These are phyloP conservation scores for Threskiornis aethiopicus DNA, from an alignment of 2,797 vertebrate genomes.

Conservation along the genomic window DNA sequence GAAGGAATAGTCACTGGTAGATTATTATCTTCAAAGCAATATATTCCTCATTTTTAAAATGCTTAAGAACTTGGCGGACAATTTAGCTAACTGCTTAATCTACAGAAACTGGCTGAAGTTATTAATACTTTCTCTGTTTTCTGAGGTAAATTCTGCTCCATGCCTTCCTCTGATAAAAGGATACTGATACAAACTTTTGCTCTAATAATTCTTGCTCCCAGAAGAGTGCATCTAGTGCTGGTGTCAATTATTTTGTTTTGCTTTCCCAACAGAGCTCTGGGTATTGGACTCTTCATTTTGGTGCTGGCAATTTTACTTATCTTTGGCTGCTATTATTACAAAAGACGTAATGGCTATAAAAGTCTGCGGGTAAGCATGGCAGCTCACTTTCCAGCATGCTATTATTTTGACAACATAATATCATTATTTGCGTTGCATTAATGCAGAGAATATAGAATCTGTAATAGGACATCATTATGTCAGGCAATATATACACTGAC, in stretches of 20 bases:
- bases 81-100: background rate
- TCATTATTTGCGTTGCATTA: background rate
- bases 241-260: background rate
- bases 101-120: background rate
- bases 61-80: background rate
- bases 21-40: background rate
- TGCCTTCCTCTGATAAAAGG: background rate
- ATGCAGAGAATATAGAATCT: background rate
- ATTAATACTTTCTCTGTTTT: background rate
- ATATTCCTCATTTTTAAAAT: background rate
- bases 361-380: conserved; percentile 79
- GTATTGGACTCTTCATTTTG: conserved; percentile 86
- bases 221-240: background rate
- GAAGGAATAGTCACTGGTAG: background rate
- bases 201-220: background rate
- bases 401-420: background rate
- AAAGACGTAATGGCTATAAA: conserved; percentile 87
- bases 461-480: background rate
- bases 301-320: conserved; percentile 85
- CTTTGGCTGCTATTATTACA: conserved; percentile 92
- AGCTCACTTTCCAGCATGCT: background rate
- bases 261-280: conserved; percentile 81
- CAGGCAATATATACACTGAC: background rate
- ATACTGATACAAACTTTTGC: background rate
- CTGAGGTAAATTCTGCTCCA: background rate